Base-by-base conservation (phyloP, 2,888 invertebrate species). In the Volucella inflata region DNA sequence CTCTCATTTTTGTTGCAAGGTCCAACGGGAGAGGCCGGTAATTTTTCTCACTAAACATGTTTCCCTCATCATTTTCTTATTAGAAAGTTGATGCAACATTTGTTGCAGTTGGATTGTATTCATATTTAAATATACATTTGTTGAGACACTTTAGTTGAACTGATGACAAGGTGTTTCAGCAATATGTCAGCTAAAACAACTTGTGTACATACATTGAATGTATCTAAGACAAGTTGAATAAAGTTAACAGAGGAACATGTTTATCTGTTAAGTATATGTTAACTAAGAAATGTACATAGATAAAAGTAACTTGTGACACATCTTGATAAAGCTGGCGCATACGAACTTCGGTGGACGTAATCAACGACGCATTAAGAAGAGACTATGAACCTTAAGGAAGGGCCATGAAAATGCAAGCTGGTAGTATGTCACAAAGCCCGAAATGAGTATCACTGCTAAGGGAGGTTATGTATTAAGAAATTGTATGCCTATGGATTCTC, bases 31-130 rank as follows among this genome's bases (percentile, higher is more conserved):
- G 17, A 21, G 9, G 55, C 14, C 14, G 10, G 17, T n/a, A n/a
- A 21, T 9, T 1, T 2, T 16, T 57, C 57, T 38, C 16, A 8
- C 16, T 57, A 1, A 30, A 9, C 40, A 71, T 2, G 36, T 30
- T 44, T 60, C 36, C 64, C 46, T 48, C 70, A 68, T 21, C 60
- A 77, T 60, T 14, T 36, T 77, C 55, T 62, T 11, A 60, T 70
- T 53, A n/a, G 38, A 11, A 8, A 9, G 10, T 21, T 2, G 14
- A 9, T 36, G 40, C 8, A 57, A 10, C 8, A 78, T 42, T 59
- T 57, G 72, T 44, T 11, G 57, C 79, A 21, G 51, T 72, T 79
- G 79, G 72, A 79, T 50, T 44, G 65, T 46, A 53, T 65, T 40
- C 57, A 2, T n/a, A 46, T n/a, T 67, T 59, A 17, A 12, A 30